Conservation (phyloP, 2,888 invertebrate species). For the Epirrhoe tristata region DNA sequence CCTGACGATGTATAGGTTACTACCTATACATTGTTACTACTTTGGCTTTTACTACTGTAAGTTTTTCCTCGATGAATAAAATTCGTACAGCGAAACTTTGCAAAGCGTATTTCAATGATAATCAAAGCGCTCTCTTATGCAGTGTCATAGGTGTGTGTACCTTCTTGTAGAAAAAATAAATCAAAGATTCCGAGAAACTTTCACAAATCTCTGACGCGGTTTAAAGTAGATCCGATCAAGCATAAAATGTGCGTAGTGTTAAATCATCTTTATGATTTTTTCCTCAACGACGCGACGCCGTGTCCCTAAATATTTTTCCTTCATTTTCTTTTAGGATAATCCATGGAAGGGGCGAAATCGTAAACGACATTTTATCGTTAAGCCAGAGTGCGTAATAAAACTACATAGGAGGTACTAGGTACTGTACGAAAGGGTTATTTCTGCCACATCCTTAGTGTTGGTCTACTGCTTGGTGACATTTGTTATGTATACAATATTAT, state of each 20-base stretch:
- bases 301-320: conserved; percentile 6
- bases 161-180: neutral
- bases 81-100: neutral
- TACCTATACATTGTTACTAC: too few relatives aligned
- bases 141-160: neutral
- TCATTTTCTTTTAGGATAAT: conserved; percentile 10
- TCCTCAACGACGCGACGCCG: conserved; percentile 2
- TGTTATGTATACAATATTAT: too few relatives aligned
- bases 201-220: conserved; percentile 1
- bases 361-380: conserved; percentile 4
- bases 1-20: too few relatives aligned
- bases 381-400: conserved; percentile 4
- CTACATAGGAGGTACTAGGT: neutral
- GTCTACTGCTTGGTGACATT: neutral
- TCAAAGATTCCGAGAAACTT: neutral
- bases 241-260: conserved; percentile 17
- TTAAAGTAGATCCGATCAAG: conserved; percentile 20
- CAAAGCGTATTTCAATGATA: neutral
- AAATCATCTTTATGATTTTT: conserved; percentile 26
- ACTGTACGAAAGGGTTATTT: neutral
- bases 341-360: neutral
- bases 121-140: neutral
- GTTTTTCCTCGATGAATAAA: too few relatives aligned
- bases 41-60: too few relatives aligned
- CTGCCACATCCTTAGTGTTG: neutral